Conservation (phyloP, 37 sponge, comb jelly and placozoan genomes). For the Dysidea cf. avara region DNA sequence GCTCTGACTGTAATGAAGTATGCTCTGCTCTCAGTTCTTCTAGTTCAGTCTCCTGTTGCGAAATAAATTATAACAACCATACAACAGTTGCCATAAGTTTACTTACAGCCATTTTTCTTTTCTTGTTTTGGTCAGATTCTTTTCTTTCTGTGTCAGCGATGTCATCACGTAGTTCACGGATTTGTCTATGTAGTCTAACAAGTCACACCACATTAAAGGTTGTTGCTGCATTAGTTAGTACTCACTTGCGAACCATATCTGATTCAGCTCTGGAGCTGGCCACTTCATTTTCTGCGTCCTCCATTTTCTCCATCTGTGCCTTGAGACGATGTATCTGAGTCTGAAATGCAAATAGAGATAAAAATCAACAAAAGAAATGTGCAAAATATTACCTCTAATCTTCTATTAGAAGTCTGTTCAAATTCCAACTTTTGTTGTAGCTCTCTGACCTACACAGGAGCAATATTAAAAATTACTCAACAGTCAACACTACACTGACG, state of each 20-base stretch:
- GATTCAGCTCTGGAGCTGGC: not conserved
- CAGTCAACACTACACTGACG: not conserved
- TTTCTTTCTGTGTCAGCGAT: conserved; percentile 67
- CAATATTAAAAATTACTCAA: not conserved
- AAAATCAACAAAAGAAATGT: not conserved
- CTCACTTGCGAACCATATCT: conserved; percentile 27
- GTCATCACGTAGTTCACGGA: conserved; percentile 61
- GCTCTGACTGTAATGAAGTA: conserved; percentile 42
- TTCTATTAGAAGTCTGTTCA: conserved; percentile 57
- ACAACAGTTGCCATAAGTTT: no score
- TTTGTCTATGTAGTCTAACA: conserved; percentile 70
- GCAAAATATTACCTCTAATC: conserved; percentile 44
- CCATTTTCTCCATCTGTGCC: conserved; percentile 61
- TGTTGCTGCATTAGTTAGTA: not conserved
- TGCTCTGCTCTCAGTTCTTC: conserved; percentile 63
- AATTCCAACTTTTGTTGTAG: conserved; percentile 82
- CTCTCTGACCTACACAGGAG: conserved; percentile 46
- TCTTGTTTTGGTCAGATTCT: conserved; percentile 72
- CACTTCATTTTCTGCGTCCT: conserved; percentile 53
- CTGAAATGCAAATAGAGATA: conserved; percentile 1
- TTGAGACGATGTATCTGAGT: conserved; percentile 61
- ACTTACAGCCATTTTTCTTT: conserved; percentile 60
- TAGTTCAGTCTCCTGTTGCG: conserved; percentile 57
- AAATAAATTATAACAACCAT: not conserved
- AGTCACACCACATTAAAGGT: conserved; percentile 31